phyloP scores from a whole-genome alignment of 1,140 invertebrate genomes.

The Diorhabda sublineata region DNA sequence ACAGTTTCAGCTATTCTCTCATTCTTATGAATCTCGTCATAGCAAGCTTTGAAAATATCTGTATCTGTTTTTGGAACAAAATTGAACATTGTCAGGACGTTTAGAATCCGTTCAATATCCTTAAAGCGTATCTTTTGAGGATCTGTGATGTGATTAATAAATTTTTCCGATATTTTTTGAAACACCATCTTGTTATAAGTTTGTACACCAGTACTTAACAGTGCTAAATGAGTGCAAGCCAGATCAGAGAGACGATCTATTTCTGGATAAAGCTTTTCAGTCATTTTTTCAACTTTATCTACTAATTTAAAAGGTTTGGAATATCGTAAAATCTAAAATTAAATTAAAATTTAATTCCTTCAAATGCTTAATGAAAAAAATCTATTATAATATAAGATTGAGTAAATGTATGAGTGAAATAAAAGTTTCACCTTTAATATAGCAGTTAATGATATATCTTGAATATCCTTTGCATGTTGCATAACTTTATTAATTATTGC shows the following conservation, averaged over 20 bases:
- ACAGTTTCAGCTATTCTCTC: slow-evolving; percentile 49
- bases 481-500: slow-evolving; percentile 47
- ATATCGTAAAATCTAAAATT: slow-evolving; percentile 30
- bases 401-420: too few species aligned
- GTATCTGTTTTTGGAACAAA: slow-evolving; percentile 43
- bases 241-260: slow-evolving; percentile 48
- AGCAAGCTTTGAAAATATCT: slow-evolving; percentile 47
- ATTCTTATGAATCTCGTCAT: slow-evolving; percentile 49
- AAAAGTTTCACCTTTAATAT: slow-evolving; percentile 52
- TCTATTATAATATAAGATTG: too few species aligned
- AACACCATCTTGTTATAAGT: slow-evolving; percentile 33
- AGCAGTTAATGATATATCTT: slow-evolving; percentile 51
- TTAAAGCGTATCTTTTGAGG: slow-evolving; percentile 52
- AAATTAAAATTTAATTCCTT: not conserved
- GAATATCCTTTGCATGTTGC: slow-evolving; percentile 44
- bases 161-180: slow-evolving; percentile 30
- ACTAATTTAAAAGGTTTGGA: slow-evolving; percentile 23
- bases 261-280: slow-evolving; percentile 36
- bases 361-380: not conserved
- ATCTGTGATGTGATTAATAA: slow-evolving; percentile 29
- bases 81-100: slow-evolving; percentile 51
- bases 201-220: slow-evolving; percentile 48
- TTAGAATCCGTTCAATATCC: slow-evolving; percentile 59
- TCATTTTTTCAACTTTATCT: slow-evolving; percentile 24
- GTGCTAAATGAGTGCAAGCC: slow-evolving; percentile 52